Evolutionary conservation across 2,888 invertebrate species (phyloP).

Genomic region (Lottia gigantea): DNA sequence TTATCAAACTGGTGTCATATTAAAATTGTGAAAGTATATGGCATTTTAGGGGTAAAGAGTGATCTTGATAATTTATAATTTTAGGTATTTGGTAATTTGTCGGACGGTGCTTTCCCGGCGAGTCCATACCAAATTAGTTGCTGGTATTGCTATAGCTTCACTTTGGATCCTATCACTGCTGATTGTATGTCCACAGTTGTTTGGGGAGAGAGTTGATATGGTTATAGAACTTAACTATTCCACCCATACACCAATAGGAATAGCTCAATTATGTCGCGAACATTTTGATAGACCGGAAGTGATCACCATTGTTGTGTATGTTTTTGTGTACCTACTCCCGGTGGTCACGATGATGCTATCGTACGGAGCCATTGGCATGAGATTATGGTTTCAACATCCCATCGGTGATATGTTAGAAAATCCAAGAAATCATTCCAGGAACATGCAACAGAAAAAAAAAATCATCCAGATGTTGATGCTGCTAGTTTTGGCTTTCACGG

Average conservation of each 20-base stretch:
- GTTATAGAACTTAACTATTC: slow-evolving; percentile 35
- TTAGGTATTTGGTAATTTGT: slow-evolving; percentile 55
- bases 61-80: slow-evolving; percentile 9
- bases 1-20: too few relatives aligned
- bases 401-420: slow-evolving; percentile 46
- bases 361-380: slow-evolving; percentile 49
- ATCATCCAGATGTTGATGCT: slow-evolving; percentile 52
- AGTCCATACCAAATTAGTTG: slow-evolving; percentile 43
- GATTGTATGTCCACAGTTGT: slow-evolving; percentile 45
- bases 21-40: too few relatives aligned
- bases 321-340: slow-evolving; percentile 47
- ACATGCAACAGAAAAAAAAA: slow-evolving; percentile 44
- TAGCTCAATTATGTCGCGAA: slow-evolving; percentile 48
- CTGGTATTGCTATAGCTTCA: slow-evolving; percentile 37
- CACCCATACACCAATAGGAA: slow-evolving; percentile 26
- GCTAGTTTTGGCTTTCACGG: slow-evolving; percentile 50
- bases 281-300: slow-evolving; percentile 36
- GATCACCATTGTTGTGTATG: slow-evolving; percentile 46
- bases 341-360: slow-evolving; percentile 48
- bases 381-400: slow-evolving; percentile 50
- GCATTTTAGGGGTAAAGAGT: too few relatives aligned
- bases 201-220: slow-evolving; percentile 45
- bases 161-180: slow-evolving; percentile 47
- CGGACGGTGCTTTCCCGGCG: slow-evolving; percentile 43
- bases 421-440: slow-evolving; percentile 38